phyloP scores from a whole-genome alignment of 2,888 invertebrate genomes.

The Melanostoma scalare region DNA sequence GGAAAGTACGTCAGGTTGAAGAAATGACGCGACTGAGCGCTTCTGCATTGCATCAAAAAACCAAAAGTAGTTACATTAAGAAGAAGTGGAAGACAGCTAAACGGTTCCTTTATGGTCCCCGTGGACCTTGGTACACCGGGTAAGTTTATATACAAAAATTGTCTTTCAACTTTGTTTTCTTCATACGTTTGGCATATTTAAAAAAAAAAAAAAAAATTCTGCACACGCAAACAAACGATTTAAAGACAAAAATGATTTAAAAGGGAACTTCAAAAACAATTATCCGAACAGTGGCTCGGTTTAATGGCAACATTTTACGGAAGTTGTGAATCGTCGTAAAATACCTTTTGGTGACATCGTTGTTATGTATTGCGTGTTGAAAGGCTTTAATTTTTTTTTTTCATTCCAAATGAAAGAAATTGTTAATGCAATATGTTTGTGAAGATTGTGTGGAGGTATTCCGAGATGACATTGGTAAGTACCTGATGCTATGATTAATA shows the following conservation, averaged over 20 bases:
- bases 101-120: slow-evolving; percentile 83
- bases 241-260: too few species aligned
- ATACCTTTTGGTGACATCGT: slow-evolving; percentile 40
- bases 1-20: slow-evolving; percentile 82
- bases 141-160: slow-evolving; percentile 75
- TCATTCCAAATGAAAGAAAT: slow-evolving; percentile 16
- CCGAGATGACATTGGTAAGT: slow-evolving; percentile 15
- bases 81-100: slow-evolving; percentile 84
- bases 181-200: neutral
- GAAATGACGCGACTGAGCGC: slow-evolving; percentile 83
- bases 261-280: slow-evolving; percentile 20
- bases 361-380: slow-evolving; percentile 36
- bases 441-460: slow-evolving; percentile 20
- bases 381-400: slow-evolving; percentile 6
- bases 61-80: slow-evolving; percentile 82
- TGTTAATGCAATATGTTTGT: slow-evolving; percentile 14
- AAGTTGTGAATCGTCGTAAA: slow-evolving; percentile 11
- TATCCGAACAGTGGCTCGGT: slow-evolving; percentile 30
- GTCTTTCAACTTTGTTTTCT: neutral
- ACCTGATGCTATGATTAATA: slow-evolving; percentile 29
- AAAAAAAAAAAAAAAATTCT: too few species aligned
- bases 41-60: slow-evolving; percentile 82
- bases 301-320: slow-evolving; percentile 25
- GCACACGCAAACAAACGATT: too few species aligned
- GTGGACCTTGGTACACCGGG: slow-evolving; percentile 83